Percentiles rank a stretch among this genome's conserved stretches.
Evolutionary conservation across 2,113 vertebrate genomes (phyloP).

Genomic region (Labeo rohita): DNA sequence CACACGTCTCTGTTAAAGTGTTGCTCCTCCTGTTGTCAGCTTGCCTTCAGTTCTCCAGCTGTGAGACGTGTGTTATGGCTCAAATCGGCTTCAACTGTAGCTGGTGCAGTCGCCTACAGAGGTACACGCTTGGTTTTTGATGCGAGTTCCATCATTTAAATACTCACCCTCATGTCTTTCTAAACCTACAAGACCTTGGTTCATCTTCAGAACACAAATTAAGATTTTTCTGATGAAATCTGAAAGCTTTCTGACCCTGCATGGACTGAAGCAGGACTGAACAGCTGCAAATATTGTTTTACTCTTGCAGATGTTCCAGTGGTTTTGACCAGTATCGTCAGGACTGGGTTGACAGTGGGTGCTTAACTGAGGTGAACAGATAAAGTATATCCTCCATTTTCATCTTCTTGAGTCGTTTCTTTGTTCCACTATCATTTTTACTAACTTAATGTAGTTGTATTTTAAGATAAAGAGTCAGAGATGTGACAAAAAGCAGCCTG

Average conservation of each 20-base stretch:
- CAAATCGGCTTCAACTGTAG: conserved; percentile 98
- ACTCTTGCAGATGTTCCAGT: conserved; percentile 87
- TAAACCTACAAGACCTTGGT: no score
- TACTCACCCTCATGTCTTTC: no score
- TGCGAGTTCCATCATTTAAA: background rate
- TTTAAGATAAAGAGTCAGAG: conserved; percentile 83
- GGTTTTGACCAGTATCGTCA: conserved; percentile 94
- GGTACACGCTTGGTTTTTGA: conserved; percentile 73
- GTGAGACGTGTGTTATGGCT: conserved; percentile 85
- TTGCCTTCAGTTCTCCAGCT: conserved; percentile 93
- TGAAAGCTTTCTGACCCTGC: no score
- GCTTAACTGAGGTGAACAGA: conserved; percentile 84
- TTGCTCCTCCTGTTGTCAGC: conserved; percentile 72
- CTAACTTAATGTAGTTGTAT: conserved; percentile 1
- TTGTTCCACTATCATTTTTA: background rate
- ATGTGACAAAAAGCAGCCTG: conserved; percentile 69
- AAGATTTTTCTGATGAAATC: no score
- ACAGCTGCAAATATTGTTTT: background rate
- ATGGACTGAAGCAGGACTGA: background rate
- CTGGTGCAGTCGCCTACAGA: conserved; percentile 94
- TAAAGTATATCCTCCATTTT: background rate
- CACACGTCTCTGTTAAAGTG: conserved; percentile 17
- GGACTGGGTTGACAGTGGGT: conserved; percentile 96
- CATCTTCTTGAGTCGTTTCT: background rate
- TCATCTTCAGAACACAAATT: no score